A percentile compares a stretch with the other conserved stretches of the same genome.
Evolutionary conservation across 2,113 vertebrate species (phyloP).

Genomic region (Clarias batrachus): DNA sequence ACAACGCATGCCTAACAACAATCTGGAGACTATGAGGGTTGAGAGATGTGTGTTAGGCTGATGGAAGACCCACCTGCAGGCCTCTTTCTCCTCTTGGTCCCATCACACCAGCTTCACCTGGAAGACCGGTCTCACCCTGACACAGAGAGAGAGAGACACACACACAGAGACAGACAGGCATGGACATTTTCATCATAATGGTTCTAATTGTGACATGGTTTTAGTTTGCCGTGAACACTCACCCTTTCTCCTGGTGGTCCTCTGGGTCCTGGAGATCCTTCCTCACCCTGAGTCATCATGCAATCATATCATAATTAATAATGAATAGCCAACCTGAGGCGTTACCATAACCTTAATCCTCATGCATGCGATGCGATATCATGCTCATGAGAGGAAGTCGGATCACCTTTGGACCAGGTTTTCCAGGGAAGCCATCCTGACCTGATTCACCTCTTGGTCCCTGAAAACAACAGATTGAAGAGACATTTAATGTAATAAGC

Average conservation of each 20-base stretch:
- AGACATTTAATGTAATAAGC: neutral
- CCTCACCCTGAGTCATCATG: slow-evolving; percentile 64
- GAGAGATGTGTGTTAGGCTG: neutral
- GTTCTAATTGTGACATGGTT: neutral
- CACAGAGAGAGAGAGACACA: neutral
- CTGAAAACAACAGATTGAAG: slow-evolving; percentile 54
- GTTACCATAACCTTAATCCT: neutral
- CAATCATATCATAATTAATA: neutral
- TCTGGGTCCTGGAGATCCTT: slow-evolving; percentile 73
- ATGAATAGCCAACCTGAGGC: neutral
- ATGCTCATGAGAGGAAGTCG: neutral
- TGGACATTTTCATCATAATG: neutral
- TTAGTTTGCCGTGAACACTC: slow-evolving; percentile 35
- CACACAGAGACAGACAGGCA: neutral
- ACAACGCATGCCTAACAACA: neutral
- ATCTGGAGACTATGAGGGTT: neutral
- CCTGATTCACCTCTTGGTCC: slow-evolving; percentile 74
- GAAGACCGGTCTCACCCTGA: slow-evolving; percentile 70
- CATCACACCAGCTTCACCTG: slow-evolving; percentile 64
- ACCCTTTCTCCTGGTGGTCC: slow-evolving; percentile 74
- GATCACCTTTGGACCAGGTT: slow-evolving; percentile 73
- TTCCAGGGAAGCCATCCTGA: slow-evolving; percentile 74
- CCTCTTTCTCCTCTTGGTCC: slow-evolving; percentile 73
- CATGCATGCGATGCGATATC: neutral
- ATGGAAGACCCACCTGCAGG: neutral